phyloP scores from a whole-genome alignment of 2,797 vertebrate genomes.

The Hoplostethus atlanticus region DNA sequence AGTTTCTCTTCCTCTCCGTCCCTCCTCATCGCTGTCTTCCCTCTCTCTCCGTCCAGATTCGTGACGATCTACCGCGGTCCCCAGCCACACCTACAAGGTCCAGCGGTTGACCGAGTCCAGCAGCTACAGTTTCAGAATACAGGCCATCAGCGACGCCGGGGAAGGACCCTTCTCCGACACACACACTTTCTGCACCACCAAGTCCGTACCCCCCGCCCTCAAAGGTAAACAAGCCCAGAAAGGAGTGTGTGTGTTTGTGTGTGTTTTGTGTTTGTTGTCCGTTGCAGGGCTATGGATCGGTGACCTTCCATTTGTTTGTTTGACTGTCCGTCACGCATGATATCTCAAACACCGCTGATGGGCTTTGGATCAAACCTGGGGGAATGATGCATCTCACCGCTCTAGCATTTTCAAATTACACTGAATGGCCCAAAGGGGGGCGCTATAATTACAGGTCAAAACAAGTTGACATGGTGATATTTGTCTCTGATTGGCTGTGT shows the following conservation, averaged over 20 bases:
- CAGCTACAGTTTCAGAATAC: constrained; percentile 96
- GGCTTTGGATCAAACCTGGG: no score
- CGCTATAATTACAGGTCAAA: background rate
- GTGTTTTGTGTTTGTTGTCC: background rate
- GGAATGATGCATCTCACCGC: no score
- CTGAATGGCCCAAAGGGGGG: no score
- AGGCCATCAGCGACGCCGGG: constrained; percentile 92
- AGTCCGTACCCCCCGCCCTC: constrained; percentile 93
- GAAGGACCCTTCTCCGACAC: constrained; percentile 95
- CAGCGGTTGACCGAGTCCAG: constrained; percentile 94
- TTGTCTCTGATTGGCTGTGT: constrained; percentile 1
- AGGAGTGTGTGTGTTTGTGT: constrained; percentile 3
- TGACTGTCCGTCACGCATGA: no score
- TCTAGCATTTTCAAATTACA: no score
- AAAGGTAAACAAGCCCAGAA: constrained; percentile 86
- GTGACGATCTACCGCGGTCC: constrained; percentile 92
- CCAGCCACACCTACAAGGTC: constrained; percentile 98
- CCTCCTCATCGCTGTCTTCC: background rate
- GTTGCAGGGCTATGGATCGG: no score
- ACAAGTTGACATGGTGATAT: background rate
- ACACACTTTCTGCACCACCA: constrained; percentile 94
- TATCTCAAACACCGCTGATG: no score
- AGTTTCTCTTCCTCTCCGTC: background rate
- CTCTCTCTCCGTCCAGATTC: constrained; percentile 84
- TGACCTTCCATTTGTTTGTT: no score